Base-by-base conservation (phyloP, 2,113 vertebrate species). In the Pipa parva region DNA sequence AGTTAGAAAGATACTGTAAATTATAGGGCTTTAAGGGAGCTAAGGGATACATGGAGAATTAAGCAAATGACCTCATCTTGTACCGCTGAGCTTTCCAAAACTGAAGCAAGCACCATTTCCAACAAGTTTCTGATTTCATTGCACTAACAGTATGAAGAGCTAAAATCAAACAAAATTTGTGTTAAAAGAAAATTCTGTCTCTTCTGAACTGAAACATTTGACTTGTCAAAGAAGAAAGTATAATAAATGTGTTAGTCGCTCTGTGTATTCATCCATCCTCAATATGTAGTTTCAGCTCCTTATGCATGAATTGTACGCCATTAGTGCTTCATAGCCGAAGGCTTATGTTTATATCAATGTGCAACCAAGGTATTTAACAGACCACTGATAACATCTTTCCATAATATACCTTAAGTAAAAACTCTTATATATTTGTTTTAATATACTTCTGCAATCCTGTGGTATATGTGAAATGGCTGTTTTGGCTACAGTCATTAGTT, bases 281-380 rank as follows among this genome's bases (percentile, higher is more conserved):
- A n/a, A n/a, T 24, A 2, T 52, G 24, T 15, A 3, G 26, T 18
- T 12, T 15, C 24, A 17, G 1, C 24, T 27, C 2, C 27, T 25
- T 25, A 13, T 25, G 24, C 24, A 6, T 17, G 17, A 26, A 1
- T 12, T 15, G 1, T 10, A 12, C 27, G 12, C 22, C 28, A 24
- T 21, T 17, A 46, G 24, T 24, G 7, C 17, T 27, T 21, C 42
- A 45, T 42, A 31, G 63, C 37, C 31, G 20, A 21, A 63, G 3
- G 52, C 17, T 55, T 55, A 64, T 28, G 56, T 25, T n/a, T 46
- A 17, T 26, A 48, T 57, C 20, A 52, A 56, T 18, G 9, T 12
- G 20, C 25, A 31, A 29, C 4, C 28, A 48, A 58, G 27, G 46
- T 52, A 58, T 49, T 58, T 57, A 11, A 8, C 12, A 26, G 27